phyloP scores from a whole-genome alignment of 2,888 invertebrate species.

The Apocheima hispidaria region DNA sequence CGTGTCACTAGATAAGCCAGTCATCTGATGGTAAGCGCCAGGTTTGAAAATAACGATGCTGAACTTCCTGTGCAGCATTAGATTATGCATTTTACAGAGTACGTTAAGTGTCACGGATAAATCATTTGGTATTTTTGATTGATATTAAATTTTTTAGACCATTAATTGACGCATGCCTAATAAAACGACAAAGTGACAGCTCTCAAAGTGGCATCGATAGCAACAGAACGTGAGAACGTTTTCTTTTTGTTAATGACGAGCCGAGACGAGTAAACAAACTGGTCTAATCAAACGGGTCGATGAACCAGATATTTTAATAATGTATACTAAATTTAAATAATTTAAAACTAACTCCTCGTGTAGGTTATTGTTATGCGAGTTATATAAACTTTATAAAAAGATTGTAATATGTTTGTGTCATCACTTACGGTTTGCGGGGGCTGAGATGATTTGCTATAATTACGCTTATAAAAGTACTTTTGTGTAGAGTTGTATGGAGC shows the following conservation, averaged over 20 bases:
- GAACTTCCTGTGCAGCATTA: no score
- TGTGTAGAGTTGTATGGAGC: neutral
- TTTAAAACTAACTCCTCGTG: conserved; percentile 33
- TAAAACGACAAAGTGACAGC: conserved; percentile 25
- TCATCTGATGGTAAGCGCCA: no score
- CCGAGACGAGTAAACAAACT: conserved; percentile 38
- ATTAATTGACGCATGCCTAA: conserved; percentile 25
- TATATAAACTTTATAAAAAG: conserved; percentile 16
- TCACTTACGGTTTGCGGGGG: conserved; percentile 13
- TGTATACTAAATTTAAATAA: conserved; percentile 46
- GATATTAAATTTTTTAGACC: no score
- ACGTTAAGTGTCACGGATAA: no score
- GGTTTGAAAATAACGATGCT: no score
- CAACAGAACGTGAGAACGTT: conserved; percentile 31
- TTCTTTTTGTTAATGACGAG: conserved; percentile 30
- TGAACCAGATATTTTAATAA: conserved; percentile 42
- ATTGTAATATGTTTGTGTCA: no score
- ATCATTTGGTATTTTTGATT: no score
- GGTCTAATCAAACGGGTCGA: conserved; percentile 40
- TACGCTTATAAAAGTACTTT: neutral
- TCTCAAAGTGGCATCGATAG: conserved; percentile 1
- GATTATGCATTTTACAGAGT: no score
- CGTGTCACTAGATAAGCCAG: no score
- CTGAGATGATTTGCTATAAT: conserved; percentile 11
- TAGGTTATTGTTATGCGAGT: conserved; percentile 29